Base-by-base conservation (phyloP, 2,797 vertebrate genomes). In the Microctenopoma steveboyesi region DNA sequence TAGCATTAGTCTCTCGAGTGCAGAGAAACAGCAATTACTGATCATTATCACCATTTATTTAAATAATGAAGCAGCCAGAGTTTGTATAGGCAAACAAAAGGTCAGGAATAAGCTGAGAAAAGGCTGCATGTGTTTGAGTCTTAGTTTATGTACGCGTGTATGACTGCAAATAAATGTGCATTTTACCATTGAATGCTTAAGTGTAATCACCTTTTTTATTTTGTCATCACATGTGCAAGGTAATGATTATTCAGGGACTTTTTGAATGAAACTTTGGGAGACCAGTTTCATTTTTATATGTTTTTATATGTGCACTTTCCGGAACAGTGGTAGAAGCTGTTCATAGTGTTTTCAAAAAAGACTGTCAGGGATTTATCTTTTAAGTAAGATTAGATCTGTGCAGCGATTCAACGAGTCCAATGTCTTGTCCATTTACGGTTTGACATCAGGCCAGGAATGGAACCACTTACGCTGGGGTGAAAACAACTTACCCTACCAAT, bases 41-140 rank as follows among this genome's bases (percentile, higher is more conserved):
- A 88, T 88, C 64, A 55, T 85, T 88, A 87, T 88, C 86, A 46
- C 53, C 71, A 55, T 82, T 81, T 78, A 81, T 78, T 82, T 81
- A 72, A 79, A 82, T 87, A 81, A 86, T 57, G 78, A 81, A 73
- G 79, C 78, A 71, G 74, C 59, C 49, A 12, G 66, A 64, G 77
- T 76, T 84, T 69, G 70, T 71, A 62, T 60, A 5, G 53, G 62
- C 72, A 74, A 82, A 89, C 72, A 79, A 86, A 85, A 85, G 79
- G 78, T 87, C 82, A 82, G 49, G 78, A 81, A 81, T 72, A 56
- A 72, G 69, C 64, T 61, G 54, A 42, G 67, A 55, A 45, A 54
- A 65, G 45, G n/a, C 16, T 49, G 16, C 1, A 11, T 49, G 2
- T 58, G 45, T 60, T n/a, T 30, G 22, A 49, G n/a, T 35, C 28